Evolutionary conservation across 2,888 invertebrate species (phyloP).

Genomic region (Conistra vaccinii): DNA sequence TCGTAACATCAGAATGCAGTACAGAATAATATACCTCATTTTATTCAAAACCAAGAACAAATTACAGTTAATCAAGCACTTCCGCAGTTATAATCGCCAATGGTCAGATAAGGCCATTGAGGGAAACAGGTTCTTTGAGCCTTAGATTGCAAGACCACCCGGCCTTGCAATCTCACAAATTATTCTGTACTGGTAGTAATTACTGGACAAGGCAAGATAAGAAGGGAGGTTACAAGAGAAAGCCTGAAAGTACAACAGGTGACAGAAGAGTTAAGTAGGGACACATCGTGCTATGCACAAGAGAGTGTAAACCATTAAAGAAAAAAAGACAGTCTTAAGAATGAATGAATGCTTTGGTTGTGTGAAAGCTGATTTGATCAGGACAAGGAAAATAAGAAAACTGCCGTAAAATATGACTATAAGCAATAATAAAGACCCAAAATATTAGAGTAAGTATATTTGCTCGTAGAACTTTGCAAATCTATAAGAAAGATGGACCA

Average conservation of each 20-base stretch:
- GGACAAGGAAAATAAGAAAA: not conserved
- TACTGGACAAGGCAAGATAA: constrained; percentile 6
- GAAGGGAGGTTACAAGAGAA: not conserved
- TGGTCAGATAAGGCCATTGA: constrained; percentile 40
- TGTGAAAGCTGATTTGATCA: not conserved
- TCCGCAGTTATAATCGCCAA: constrained; percentile 43
- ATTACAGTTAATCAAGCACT: constrained; percentile 42
- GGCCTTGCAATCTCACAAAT: constrained; percentile 35
- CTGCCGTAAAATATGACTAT: not conserved
- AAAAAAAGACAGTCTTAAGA: not conserved
- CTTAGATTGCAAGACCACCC: constrained; percentile 53
- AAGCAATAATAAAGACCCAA: not conserved
- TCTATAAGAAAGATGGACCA: not conserved
- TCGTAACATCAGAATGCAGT: not conserved
- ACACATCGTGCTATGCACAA: not conserved
- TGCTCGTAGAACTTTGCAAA: not conserved
- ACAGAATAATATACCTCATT: not conserved
- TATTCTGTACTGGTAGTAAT: constrained; percentile 27
- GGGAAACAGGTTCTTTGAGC: constrained; percentile 44
- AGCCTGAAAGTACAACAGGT: constrained; percentile 3
- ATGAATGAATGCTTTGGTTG: not conserved
- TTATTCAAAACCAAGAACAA: constrained; percentile 22
- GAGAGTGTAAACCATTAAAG: not conserved
- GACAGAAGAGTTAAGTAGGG: constrained; percentile 11
- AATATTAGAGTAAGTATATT: not conserved